Percentiles rank a stretch among this genome's conserved stretches.
phyloP scores from a whole-genome alignment of 2,888 invertebrate species.

The Thymelicus acteon region DNA sequence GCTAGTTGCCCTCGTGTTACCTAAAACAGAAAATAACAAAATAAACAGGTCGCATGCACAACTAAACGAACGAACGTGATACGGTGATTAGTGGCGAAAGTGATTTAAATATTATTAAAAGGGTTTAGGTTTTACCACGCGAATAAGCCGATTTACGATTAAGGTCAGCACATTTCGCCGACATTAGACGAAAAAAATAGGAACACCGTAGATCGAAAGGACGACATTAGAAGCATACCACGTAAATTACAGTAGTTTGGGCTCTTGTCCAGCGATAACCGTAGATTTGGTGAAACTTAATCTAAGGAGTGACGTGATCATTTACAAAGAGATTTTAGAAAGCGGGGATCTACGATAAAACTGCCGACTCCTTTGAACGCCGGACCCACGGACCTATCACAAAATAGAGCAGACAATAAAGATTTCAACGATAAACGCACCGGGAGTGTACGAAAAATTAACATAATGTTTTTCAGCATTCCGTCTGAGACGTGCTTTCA shows the following conservation, averaged over 20 bases:
- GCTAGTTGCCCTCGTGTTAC: constrained; percentile 71
- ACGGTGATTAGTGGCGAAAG: constrained; percentile 16
- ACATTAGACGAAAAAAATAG: constrained; percentile 13
- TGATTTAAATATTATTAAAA: constrained; percentile 39
- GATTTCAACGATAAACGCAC: constrained; percentile 6
- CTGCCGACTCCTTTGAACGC: not conserved
- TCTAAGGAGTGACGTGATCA: constrained; percentile 5
- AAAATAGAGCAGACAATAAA: constrained; percentile 11
- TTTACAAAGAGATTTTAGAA: not conserved
- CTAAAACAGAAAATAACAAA: constrained; percentile 67
- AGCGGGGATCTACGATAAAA: not conserved
- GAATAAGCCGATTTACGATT: constrained; percentile 8
- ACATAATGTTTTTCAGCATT: not conserved
- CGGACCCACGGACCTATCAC: not conserved
- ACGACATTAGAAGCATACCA: constrained; percentile 61
- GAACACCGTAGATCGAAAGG: constrained; percentile 39
- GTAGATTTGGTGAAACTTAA: not conserved
- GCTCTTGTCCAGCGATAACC: constrained; percentile 1
- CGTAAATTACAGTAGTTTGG: constrained; percentile 47
- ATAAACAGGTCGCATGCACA: constrained; percentile 59
- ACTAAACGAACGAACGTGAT: constrained; percentile 26
- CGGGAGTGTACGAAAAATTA: not conserved
- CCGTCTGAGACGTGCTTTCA: not conserved
- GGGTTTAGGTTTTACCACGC: constrained; percentile 23
- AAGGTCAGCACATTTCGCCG: constrained; percentile 17